Percentiles rank a stretch among this genome's conserved stretches.
Evolutionary conservation across 2,113 vertebrate genomes (phyloP).

Genomic region (Mungos mungo): DNA sequence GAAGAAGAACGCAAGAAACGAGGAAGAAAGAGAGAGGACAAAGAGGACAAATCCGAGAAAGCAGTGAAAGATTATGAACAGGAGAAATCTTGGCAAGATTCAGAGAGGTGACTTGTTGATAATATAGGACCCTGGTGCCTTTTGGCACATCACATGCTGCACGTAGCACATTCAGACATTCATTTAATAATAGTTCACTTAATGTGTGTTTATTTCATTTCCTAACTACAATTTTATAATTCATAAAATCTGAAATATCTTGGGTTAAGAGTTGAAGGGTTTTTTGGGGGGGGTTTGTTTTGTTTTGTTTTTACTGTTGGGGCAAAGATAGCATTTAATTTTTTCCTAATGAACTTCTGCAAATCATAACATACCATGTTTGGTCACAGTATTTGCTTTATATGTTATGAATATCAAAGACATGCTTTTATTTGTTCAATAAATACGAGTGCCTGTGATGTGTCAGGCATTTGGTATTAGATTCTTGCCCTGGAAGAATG

Average conservation of each 20-base stretch:
- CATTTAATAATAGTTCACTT: not conserved
- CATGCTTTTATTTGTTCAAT: conserved; percentile 6
- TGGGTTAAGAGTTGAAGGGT: not conserved
- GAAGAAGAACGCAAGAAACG: conserved; percentile 98
- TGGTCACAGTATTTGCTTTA: not conserved
- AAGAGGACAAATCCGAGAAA: conserved; percentile 94
- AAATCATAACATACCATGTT: not conserved
- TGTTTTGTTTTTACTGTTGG: not conserved
- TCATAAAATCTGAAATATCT: not conserved
- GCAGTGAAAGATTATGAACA: conserved; percentile 91
- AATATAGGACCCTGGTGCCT: accelerated
- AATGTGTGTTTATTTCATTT: not conserved
- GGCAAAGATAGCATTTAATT: not conserved
- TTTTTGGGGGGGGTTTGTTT: too few relatives aligned
- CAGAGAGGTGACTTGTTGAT: conserved; percentile 87
- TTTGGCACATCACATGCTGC: not conserved
- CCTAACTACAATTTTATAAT: not conserved
- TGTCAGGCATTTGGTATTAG: not conserved
- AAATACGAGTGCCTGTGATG: not conserved
- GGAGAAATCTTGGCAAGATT: conserved; percentile 95
- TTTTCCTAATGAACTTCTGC: conserved; percentile 15
- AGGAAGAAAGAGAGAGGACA: conserved; percentile 96
- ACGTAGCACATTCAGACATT: not conserved
- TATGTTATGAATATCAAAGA: not conserved
- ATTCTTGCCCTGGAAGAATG: not conserved